phyloP scores from a whole-genome alignment of 2,888 invertebrate species.

The Cephonodes hylas region DNA sequence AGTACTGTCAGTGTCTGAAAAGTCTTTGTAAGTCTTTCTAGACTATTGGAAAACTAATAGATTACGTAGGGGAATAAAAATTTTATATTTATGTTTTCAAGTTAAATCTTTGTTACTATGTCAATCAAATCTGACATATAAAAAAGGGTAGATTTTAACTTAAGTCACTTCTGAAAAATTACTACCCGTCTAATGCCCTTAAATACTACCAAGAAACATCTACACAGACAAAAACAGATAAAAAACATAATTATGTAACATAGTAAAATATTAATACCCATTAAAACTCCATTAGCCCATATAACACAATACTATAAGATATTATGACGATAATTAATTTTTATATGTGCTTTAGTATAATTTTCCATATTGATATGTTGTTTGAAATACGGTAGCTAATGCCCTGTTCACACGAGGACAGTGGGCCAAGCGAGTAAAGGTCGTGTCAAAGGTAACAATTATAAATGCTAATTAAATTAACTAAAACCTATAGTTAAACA shows the following conservation, averaged over 20 bases:
- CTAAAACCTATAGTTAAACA: neutral
- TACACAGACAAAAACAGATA: neutral
- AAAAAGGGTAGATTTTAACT: neutral
- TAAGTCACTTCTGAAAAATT: neutral
- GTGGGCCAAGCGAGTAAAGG: neutral
- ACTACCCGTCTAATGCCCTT: neutral
- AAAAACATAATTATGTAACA: neutral
- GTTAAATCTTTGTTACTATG: too few species aligned
- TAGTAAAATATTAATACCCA: neutral
- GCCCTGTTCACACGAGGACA: neutral
- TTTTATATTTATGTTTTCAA: too few species aligned
- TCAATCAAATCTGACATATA: too few species aligned
- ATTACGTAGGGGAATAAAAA: too few species aligned
- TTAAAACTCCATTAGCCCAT: neutral
- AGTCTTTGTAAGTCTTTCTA: too few species aligned
- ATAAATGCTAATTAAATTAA: neutral
- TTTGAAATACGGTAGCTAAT: neutral
- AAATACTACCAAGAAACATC: neutral
- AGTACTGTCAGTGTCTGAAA: too few species aligned
- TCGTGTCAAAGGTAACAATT: neutral
- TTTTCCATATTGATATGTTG: too few species aligned
- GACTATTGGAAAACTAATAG: too few species aligned
- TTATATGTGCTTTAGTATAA: too few species aligned
- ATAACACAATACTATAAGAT: neutral
- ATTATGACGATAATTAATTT: neutral